A percentile compares a stretch with the other conserved stretches of the same genome.
Conservation (phyloP, 2,888 invertebrate species). For the Cheilosia pagana region DNA sequence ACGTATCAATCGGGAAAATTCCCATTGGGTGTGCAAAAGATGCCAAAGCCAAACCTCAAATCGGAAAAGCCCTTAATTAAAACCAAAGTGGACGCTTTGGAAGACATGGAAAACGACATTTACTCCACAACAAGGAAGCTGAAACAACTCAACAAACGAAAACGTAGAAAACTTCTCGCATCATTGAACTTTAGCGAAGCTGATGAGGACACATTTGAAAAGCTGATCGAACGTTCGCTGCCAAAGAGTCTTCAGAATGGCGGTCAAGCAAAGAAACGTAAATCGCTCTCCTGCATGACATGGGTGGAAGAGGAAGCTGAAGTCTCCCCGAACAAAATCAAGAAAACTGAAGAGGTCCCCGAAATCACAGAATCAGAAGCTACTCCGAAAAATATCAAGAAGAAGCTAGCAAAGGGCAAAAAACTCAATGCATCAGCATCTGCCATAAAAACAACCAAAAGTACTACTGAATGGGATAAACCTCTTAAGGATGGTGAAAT, state of each 20-base stretch:
- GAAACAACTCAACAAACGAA: constrained; percentile 84
- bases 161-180: constrained; percentile 80
- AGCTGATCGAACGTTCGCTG: constrained; percentile 79
- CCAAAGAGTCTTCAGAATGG: constrained; percentile 76
- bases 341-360: constrained; percentile 41
- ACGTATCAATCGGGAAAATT: constrained; percentile 86
- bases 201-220: constrained; percentile 81
- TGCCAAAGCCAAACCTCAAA: constrained; percentile 83
- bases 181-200: constrained; percentile 80
- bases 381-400: constrained; percentile 73
- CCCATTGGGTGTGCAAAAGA: constrained; percentile 87
- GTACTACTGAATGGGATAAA: constrained; percentile 82
- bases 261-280: constrained; percentile 78
- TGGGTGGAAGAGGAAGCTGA: constrained; percentile 80
- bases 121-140: constrained; percentile 80
- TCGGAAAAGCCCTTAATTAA: constrained; percentile 78
- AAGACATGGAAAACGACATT: constrained; percentile 85
- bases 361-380: constrained; percentile 62
- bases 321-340: constrained; percentile 68
- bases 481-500: constrained; percentile 83
- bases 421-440: constrained; percentile 78
- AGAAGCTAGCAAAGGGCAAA: neutral
- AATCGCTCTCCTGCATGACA: constrained; percentile 72
- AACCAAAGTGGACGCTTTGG: constrained; percentile 82
- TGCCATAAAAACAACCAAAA: constrained; percentile 37